Percentiles rank a stretch among this genome's conserved stretches.
Evolutionary conservation across 2,888 invertebrate genomes (phyloP).

Genomic region (Ornithoptera alexandrae): DNA sequence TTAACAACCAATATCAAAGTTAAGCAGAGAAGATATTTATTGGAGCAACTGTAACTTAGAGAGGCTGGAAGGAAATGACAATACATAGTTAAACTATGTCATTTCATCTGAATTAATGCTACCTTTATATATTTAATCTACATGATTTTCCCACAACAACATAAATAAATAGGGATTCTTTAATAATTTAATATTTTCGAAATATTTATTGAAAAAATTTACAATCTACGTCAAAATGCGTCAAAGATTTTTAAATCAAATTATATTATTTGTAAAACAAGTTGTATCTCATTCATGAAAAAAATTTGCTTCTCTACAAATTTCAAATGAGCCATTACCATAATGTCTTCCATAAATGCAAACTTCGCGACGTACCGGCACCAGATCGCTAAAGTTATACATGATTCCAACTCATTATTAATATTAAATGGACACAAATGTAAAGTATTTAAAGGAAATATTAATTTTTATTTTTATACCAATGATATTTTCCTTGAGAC

Average conservation of each 20-base stretch:
- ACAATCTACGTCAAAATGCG: slow-evolving; percentile 40
- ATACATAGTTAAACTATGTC: too few species aligned
- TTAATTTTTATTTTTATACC: neutral
- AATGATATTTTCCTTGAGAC: neutral
- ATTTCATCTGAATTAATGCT: too few species aligned
- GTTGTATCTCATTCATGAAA: slow-evolving; percentile 43
- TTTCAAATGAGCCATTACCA: slow-evolving; percentile 40
- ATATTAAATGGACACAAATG: slow-evolving; percentile 3
- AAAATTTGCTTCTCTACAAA: slow-evolving; percentile 41
- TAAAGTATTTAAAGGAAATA: slow-evolving; percentile 11
- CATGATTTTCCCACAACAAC: neutral
- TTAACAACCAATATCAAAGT: too few species aligned
- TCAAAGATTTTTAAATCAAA: slow-evolving; percentile 45
- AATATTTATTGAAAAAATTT: neutral
- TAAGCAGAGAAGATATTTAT: too few species aligned
- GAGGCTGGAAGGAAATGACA: too few species aligned
- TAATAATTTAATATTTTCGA: neutral
- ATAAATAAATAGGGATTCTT: neutral
- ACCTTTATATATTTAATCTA: neutral
- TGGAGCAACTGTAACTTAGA: too few species aligned
- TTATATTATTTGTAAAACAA: slow-evolving; percentile 45
- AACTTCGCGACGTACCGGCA: slow-evolving; percentile 24
- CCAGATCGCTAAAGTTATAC: slow-evolving; percentile 20
- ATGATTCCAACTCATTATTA: slow-evolving; percentile 13
- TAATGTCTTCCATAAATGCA: slow-evolving; percentile 35